These are phyloP conservation scores for Etia nguti DNA, from an alignment of 2,113 vertebrate genomes.

Conservation along the genomic window DNA sequence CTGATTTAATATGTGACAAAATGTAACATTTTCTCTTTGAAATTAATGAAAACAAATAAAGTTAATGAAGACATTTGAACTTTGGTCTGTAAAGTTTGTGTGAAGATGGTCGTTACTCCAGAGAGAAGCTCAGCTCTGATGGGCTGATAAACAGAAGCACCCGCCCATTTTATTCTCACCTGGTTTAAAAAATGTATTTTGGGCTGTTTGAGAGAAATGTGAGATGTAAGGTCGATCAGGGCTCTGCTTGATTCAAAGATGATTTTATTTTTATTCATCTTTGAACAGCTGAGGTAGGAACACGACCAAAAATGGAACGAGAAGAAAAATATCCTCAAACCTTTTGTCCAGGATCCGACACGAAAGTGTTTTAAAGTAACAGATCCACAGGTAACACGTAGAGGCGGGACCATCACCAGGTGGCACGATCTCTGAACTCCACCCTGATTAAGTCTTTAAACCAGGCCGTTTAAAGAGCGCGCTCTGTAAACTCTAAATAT, in stretches of 20 bases:
- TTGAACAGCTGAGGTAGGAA: neutral
- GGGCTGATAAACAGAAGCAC: neutral
- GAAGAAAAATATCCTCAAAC: neutral
- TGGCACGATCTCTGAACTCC: neutral
- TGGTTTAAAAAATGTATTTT: fast-evolving
- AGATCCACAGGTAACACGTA: fast-evolving
- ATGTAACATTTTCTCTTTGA: neutral
- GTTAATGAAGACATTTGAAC: neutral
- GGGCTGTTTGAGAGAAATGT: neutral
- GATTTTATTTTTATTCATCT: fast-evolving
- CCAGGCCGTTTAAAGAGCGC: fast-evolving
- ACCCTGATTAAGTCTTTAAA: neutral
- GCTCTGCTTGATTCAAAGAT: neutral
- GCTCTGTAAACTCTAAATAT: neutral
- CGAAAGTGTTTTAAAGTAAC: neutral
- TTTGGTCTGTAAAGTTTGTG: neutral
- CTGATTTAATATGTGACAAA: neutral
- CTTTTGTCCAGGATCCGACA: neutral
- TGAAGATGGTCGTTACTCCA: neutral
- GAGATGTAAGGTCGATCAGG: fast-evolving
- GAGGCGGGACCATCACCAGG: neutral
- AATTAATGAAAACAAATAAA: neutral
- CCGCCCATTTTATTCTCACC: neutral
- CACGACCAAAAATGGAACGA: fast-evolving
- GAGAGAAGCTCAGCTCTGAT: neutral